Evolutionary conservation across 2,888 invertebrate species (phyloP).

Genomic region (Scaeva pyrastri): DNA sequence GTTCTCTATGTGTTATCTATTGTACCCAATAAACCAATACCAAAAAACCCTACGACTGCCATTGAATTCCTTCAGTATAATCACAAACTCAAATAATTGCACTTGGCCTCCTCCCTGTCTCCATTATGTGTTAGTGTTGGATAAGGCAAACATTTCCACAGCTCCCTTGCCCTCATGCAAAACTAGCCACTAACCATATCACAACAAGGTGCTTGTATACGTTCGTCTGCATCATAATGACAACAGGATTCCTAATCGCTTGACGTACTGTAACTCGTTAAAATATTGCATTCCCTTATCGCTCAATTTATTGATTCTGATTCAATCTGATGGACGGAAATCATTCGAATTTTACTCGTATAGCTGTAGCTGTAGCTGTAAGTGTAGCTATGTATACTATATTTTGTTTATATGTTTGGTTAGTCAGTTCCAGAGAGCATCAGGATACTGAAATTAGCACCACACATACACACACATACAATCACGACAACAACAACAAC

Average conservation of each 20-base stretch:
- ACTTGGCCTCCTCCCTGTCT: constrained; percentile 2
- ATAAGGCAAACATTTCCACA: background rate
- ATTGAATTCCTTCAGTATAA: constrained; percentile 13
- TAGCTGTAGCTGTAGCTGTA: background rate
- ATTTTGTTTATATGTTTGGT: background rate
- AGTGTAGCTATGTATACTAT: background rate
- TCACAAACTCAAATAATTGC: constrained; percentile 26
- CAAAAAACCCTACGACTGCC: background rate
- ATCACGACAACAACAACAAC: too few species aligned
- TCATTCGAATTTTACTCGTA: background rate
- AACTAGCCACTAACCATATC: background rate
- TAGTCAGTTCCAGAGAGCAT: background rate
- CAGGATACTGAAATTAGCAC: background rate
- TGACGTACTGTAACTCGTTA: constrained; percentile 8
- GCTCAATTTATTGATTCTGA: constrained; percentile 38
- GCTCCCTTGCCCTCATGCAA: background rate
- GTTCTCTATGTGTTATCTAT: constrained; percentile 20
- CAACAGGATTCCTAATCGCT: background rate
- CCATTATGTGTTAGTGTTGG: background rate
- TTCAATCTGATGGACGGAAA: background rate
- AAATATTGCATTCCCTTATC: constrained; percentile 32
- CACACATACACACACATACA: too few species aligned
- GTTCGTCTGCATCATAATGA: background rate
- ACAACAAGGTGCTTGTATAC: background rate
- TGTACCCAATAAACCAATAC: background rate